Conservation (phyloP, 2,113 vertebrate species). For the Sturnus vulgaris region DNA sequence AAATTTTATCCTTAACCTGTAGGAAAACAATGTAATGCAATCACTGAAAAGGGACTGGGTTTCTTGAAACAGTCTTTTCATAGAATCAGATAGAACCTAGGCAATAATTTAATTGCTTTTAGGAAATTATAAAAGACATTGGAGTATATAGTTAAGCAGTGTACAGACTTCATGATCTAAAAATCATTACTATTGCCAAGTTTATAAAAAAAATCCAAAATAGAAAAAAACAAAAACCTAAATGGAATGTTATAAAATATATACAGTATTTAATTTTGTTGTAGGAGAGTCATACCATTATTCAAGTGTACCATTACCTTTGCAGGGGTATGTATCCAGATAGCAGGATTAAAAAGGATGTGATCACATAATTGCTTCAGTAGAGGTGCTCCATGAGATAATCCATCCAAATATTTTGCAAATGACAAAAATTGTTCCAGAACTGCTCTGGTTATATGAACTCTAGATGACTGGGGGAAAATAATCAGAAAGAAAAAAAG, state of each 20-base stretch:
- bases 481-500: background rate
- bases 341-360: constrained; percentile 96
- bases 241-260: background rate
- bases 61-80: background rate
- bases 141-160: background rate
- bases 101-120: background rate
- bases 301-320: constrained; percentile 78
- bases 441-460: constrained; percentile 96
- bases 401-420: constrained; percentile 96
- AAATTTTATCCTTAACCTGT: background rate
- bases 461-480: constrained; percentile 85
- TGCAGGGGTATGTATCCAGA: constrained; percentile 99
- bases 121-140: background rate
- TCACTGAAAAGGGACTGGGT: background rate
- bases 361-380: constrained; percentile 98
- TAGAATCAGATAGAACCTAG: background rate
- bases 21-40: background rate
- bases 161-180: background rate
- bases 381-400: constrained; percentile 94
- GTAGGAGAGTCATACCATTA: background rate
- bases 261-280: background rate
- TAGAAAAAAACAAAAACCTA: background rate
- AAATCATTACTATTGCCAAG: background rate
- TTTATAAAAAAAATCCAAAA: background rate
- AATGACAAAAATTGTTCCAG: constrained; percentile 98